phyloP scores from a whole-genome alignment of 1,140 invertebrate species.

The Orchestia grillus region DNA sequence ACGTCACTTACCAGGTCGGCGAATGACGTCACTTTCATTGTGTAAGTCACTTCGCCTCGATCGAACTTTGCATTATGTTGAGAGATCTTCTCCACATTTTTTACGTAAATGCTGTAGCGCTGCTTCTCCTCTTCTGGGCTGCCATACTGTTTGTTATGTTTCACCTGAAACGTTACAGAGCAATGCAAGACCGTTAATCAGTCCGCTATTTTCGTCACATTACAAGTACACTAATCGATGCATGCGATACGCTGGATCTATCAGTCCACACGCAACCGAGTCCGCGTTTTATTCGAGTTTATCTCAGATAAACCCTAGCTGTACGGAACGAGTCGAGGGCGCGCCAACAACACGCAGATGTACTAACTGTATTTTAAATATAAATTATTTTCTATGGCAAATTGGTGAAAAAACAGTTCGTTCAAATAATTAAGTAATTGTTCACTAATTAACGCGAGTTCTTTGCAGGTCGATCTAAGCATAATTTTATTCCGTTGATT shows the following conservation, averaged over 20 bases:
- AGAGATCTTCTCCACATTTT: not conserved
- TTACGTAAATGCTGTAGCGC: not conserved
- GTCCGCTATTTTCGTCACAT: not conserved
- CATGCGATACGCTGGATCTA: not conserved
- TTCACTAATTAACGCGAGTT: no score
- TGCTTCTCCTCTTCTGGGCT: not conserved
- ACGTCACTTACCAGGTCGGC: slow-evolving; percentile 25
- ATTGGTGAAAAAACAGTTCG: no score
- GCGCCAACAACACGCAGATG: not conserved
- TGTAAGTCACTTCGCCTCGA: slow-evolving; percentile 15
- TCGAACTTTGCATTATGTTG: slow-evolving; percentile 32
- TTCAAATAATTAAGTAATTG: no score
- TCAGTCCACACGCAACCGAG: no score
- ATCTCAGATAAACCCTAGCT: no score
- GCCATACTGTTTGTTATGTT: not conserved
- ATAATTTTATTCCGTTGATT: no score
- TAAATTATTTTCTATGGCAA: no score
- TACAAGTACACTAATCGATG: not conserved
- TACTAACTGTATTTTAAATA: no score
- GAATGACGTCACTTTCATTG: not conserved
- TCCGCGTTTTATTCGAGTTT: no score
- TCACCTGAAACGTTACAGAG: not conserved
- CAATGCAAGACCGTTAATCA: not conserved
- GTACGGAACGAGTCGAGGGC: not conserved
- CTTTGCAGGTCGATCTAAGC: no score